Percentiles rank a stretch among this genome's conserved stretches.
phyloP scores from a whole-genome alignment of 2,113 vertebrate genomes.

The Ascaphus truei region DNA sequence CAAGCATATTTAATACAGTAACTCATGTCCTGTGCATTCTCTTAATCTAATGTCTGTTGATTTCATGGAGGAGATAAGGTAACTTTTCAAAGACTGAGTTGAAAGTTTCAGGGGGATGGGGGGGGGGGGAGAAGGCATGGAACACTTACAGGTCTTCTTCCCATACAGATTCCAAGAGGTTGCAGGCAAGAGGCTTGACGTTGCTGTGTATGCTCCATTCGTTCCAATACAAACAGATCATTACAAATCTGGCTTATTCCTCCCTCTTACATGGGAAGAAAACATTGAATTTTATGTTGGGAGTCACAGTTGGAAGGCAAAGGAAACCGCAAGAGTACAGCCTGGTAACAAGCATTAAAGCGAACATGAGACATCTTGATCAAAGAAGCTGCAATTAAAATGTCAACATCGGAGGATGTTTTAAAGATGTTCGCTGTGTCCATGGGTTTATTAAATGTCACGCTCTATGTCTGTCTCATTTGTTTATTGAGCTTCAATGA shows the following conservation, averaged over 20 bases:
- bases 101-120: too few species aligned
- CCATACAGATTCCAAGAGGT: not conserved
- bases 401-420: not conserved
- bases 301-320: constrained; percentile 1
- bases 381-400: constrained; percentile 11
- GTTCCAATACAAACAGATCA: constrained; percentile 14
- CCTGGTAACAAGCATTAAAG: constrained; percentile 1
- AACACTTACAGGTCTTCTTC: too few species aligned
- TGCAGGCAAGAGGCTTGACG: not conserved
- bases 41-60: too few species aligned
- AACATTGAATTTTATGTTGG: not conserved
- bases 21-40: too few species aligned
- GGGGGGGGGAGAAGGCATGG: too few species aligned
- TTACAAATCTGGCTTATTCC: not conserved
- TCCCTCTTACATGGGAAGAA: constrained; percentile 5
- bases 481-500: too few species aligned
- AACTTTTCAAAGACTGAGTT: too few species aligned
- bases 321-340: constrained; percentile 22
- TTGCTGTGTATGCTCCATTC: not conserved
- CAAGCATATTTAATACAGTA: too few species aligned
- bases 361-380: constrained; percentile 25
- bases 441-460: not conserved
- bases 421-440: not conserved
- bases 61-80: too few species aligned
- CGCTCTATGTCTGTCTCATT: too few species aligned